Evolutionary conservation across 2,888 invertebrate species (phyloP).

Genomic region (Heliconius charithonia): DNA sequence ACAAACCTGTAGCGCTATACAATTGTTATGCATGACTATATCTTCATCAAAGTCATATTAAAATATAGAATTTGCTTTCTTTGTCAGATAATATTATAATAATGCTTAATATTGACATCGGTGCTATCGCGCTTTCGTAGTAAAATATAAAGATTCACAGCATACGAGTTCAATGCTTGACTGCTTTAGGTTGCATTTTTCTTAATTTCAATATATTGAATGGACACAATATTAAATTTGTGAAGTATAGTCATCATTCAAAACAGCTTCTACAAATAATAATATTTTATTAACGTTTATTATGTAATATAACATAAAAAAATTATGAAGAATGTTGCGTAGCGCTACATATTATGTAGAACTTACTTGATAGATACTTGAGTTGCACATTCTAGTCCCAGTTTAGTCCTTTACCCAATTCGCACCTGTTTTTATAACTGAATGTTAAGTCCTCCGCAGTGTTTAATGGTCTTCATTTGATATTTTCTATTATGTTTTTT

Average conservation of each 20-base stretch:
- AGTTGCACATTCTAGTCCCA: conserved; percentile 5
- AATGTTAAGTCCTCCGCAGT: conserved; percentile 36
- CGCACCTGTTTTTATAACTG: conserved; percentile 37
- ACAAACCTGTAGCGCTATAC: conserved; percentile 26
- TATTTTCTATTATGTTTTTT: conserved; percentile 45
- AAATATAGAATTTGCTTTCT: not conserved
- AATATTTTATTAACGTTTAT: not conserved
- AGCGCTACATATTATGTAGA: conserved; percentile 11
- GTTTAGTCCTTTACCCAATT: conserved; percentile 29
- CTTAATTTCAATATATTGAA: not conserved
- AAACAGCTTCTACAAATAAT: not conserved
- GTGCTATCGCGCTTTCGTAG: not conserved
- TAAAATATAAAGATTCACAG: not conserved
- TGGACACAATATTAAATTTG: not conserved
- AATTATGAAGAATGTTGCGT: not conserved
- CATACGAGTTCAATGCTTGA: not conserved
- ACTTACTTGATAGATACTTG: not conserved
- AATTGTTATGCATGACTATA: conserved; percentile 7
- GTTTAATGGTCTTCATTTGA: conserved; percentile 41
- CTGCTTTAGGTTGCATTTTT: not conserved
- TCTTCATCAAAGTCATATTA: not conserved
- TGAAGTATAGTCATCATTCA: not conserved
- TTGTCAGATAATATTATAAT: not conserved
- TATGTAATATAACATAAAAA: not conserved
- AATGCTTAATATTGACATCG: not conserved